These are phyloP conservation scores for Schizopygopsis malacanthus DNA, from an alignment of 2,797 vertebrate species.

Conservation along the genomic window DNA sequence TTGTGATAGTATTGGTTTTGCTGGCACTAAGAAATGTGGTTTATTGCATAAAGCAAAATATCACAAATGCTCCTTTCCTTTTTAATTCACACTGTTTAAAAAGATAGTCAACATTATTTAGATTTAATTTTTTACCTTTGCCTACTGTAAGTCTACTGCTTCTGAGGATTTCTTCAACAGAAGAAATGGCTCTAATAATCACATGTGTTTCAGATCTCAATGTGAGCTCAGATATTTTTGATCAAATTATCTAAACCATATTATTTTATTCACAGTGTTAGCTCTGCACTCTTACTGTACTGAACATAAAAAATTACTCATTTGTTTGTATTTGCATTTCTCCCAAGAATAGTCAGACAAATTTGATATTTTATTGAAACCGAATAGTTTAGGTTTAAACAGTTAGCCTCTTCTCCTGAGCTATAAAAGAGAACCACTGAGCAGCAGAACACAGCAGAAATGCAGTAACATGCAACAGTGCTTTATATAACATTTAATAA, in stretches of 20 bases:
- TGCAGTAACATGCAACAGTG: background rate
- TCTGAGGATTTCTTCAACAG: background rate
- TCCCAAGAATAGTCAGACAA: background rate
- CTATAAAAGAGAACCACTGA: background rate
- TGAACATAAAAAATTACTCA: too few species aligned
- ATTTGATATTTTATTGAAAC: background rate
- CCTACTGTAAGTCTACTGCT: background rate
- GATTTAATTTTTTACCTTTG: background rate
- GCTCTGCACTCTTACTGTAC: background rate
- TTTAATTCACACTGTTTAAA: background rate
- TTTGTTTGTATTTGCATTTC: background rate
- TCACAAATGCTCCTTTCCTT: background rate
- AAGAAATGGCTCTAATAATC: background rate
- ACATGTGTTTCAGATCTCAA: background rate
- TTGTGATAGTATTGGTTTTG: background rate
- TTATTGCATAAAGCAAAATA: background rate
- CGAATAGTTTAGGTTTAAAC: background rate
- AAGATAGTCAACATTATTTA: background rate
- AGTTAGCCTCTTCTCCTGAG: background rate
- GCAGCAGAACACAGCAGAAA: background rate
- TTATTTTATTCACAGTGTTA: background rate
- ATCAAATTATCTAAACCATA: background rate
- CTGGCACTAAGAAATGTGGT: background rate
- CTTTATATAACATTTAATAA: background rate
- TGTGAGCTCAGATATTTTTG: background rate